Base-by-base conservation (phyloP, 2,113 vertebrate genomes). In the Antechinus flavipes region DNA sequence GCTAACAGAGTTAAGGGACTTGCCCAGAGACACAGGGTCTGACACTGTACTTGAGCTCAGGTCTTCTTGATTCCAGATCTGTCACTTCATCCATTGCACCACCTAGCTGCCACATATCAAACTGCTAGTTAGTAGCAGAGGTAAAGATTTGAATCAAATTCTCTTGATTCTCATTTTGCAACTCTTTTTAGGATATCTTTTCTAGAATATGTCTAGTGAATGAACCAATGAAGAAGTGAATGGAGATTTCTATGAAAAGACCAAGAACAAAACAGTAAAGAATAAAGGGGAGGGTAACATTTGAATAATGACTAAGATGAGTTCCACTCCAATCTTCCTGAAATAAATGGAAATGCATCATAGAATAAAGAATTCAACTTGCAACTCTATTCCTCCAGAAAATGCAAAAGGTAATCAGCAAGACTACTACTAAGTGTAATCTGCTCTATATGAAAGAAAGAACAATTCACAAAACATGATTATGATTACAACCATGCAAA, bases 401-500 rank as follows among this genome's bases (percentile, higher is more conserved):
- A 95, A 93, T 89, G 89, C 49, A 96, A 61, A 47, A 6, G 0
- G 49, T 94, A 91, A 95, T 12, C 35, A 26, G 10, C 26, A 93
- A 91, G 0, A 53, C 94, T 91, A 94, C 16, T 24, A 23, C 22
- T 47, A 93, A 91, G 24, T 93, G 47, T 94, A 84, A 92, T 58
- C n/a, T 90, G 89, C 94, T 91, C 27, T 91, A 61, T 52, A 49
- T 53, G n/a, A 95, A 27, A 91, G 46, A 95, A 94, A 93, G 25
- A 30, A 90, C 92, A 96, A 93, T 42, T 7, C n/a, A 84, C n/a
- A 84, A 84, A 84, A 42, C n/a, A 84, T 84, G n/a, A 84, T 84
- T 84, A 42, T n/a, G n/a, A 16, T 90, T 91, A 89, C 94, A 91
- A 84, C 11, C 54, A 55, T 49, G 30, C 42, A 95, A 96, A 94